Evolutionary conservation across 2,113 vertebrate genomes (phyloP).

Genomic region (Montifringilla adamsi): DNA sequence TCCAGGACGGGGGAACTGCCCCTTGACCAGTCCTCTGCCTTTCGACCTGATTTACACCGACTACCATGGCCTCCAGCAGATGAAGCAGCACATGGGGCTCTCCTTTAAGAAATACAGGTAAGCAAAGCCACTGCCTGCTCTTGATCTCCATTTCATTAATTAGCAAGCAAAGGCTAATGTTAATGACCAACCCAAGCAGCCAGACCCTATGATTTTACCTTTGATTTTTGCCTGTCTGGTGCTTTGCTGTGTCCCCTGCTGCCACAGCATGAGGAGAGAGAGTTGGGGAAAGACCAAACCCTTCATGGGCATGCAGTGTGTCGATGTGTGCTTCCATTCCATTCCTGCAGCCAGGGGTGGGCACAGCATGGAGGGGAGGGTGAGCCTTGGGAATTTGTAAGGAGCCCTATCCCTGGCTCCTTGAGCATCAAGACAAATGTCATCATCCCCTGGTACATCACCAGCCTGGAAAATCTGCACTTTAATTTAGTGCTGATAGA

Average conservation of each 20-base stretch:
- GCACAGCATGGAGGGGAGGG: background rate
- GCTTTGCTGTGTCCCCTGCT: background rate
- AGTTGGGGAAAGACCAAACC: background rate
- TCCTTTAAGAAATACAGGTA: slow-evolving; percentile 96
- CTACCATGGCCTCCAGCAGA: slow-evolving; percentile 95
- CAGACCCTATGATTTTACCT: background rate
- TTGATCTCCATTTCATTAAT: background rate
- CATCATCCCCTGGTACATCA: slow-evolving; percentile 31
- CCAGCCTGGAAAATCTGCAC: slow-evolving; percentile 14
- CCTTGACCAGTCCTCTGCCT: slow-evolving; percentile 85
- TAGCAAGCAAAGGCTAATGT: background rate
- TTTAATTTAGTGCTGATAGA: slow-evolving; percentile 60
- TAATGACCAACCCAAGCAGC: background rate
- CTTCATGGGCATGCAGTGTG: background rate
- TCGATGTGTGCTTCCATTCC: background rate
- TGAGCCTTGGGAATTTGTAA: background rate
- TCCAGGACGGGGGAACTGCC: slow-evolving; percentile 93
- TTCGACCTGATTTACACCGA: slow-evolving; percentile 98
- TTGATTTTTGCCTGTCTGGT: background rate
- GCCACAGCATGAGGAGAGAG: accelerated
- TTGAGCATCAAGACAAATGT: background rate
- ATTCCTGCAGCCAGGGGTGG: background rate
- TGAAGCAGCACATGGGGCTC: slow-evolving; percentile 97
- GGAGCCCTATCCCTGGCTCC: background rate
- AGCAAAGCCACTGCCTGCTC: slow-evolving; percentile 40